phyloP scores from a whole-genome alignment of 2,888 invertebrate genomes.

The Dryomyza anilis region DNA sequence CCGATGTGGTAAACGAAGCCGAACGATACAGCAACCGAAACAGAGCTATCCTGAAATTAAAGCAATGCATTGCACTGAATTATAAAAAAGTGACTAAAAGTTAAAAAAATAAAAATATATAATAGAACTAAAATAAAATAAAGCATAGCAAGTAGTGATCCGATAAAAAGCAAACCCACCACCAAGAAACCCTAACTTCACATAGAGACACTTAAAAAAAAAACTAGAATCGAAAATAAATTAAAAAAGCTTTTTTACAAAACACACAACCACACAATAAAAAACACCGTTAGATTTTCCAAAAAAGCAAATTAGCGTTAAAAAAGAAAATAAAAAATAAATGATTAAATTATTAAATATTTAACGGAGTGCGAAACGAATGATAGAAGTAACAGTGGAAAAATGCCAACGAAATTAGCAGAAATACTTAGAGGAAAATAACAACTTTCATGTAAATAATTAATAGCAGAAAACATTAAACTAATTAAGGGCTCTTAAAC shows the following conservation, averaged over 20 bases:
- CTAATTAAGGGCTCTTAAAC: neutral
- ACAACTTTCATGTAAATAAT: conserved; percentile 13
- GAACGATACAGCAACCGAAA: neutral
- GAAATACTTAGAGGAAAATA: conserved; percentile 15
- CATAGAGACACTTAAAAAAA: neutral
- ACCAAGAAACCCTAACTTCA: neutral
- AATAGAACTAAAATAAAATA: neutral
- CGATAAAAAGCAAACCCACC: conserved; percentile 18
- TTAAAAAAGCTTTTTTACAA: conserved; percentile 1
- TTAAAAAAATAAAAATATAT: neutral
- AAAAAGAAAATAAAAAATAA: conserved; percentile 3
- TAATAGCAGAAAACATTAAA: neutral
- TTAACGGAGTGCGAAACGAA: neutral
- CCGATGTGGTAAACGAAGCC: conserved; percentile 8
- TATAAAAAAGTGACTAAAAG: conserved; percentile 5
- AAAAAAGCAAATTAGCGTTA: neutral
- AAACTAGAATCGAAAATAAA: conserved; percentile 1
- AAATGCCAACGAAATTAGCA: conserved; percentile 31
- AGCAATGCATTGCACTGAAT: conserved; percentile 11
- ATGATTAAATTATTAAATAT: neutral
- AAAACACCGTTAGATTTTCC: neutral
- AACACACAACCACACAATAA: neutral
- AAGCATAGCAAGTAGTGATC: conserved; percentile 11
- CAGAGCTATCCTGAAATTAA: neutral
- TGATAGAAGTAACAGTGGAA: conserved; percentile 17